These are phyloP conservation scores for Pseudococcus jackbeardsleyi DNA, from an alignment of 2,888 invertebrate genomes.

Conservation along the genomic window DNA sequence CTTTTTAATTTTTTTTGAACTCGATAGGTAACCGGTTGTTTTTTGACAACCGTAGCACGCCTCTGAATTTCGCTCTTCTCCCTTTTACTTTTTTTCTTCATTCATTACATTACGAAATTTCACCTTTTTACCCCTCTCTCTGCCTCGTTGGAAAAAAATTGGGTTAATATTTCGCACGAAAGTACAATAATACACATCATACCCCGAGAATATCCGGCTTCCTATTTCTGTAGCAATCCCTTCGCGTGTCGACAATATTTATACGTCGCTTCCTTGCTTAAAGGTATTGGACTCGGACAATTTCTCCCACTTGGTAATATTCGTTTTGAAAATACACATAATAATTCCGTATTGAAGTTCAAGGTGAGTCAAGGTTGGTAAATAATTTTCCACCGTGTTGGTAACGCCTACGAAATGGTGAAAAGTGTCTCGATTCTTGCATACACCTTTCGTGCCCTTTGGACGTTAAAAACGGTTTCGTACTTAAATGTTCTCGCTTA, in stretches of 20 bases:
- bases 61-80: background rate
- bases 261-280: background rate
- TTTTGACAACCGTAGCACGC: background rate
- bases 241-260: background rate
- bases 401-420: conserved; percentile 39
- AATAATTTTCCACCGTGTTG: conserved; percentile 35
- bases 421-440: conserved; percentile 44
- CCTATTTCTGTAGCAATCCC: background rate
- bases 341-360: conserved; percentile 47
- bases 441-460: conserved; percentile 50
- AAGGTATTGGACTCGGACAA: conserved; percentile 8
- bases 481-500: conserved; percentile 6
- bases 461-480: conserved; percentile 20
- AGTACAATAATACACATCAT: background rate
- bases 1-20: no score
- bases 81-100: background rate
- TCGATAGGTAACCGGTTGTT: background rate
- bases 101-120: background rate
- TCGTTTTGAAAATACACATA: conserved; percentile 23
- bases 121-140: background rate
- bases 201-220: background rate
- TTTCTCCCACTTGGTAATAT: conserved; percentile 33
- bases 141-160: background rate
- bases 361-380: conserved; percentile 53
- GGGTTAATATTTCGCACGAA: background rate